Evolutionary conservation across 2,888 invertebrate genomes (phyloP).

Genomic region (Archips xylosteana): DNA sequence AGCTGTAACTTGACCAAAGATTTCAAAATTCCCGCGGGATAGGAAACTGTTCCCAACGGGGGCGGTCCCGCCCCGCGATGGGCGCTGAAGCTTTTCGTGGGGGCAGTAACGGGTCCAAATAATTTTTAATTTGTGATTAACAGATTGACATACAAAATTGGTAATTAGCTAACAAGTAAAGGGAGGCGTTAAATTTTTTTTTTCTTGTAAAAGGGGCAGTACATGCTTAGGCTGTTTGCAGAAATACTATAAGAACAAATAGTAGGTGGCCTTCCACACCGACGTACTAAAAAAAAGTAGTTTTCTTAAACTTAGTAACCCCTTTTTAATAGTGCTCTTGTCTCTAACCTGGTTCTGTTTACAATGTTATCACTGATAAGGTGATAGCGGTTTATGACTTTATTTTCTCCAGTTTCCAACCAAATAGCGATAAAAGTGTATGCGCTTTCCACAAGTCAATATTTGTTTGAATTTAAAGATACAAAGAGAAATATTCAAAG

Average conservation of each 20-base stretch:
- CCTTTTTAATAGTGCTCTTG: neutral
- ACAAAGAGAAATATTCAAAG: neutral
- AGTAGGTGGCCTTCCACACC: neutral
- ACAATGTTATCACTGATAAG: conserved; percentile 40
- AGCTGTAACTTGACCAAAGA: neutral
- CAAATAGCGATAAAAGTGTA: conserved; percentile 12
- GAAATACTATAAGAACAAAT: neutral
- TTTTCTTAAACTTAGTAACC: neutral
- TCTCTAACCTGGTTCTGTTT: conserved; percentile 31
- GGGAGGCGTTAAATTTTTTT: no score
- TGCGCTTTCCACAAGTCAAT: conserved; percentile 2
- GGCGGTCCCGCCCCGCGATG: no score
- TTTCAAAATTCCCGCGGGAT: no score
- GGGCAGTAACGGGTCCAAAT: no score
- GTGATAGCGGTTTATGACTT: conserved; percentile 19
- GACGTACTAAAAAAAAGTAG: neutral
- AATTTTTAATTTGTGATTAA: no score
- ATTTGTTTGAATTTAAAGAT: neutral
- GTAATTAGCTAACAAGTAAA: no score
- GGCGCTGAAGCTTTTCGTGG: no score
- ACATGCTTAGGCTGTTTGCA: no score
- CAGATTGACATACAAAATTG: no score
- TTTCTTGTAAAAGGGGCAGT: no score
- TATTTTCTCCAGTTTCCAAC: conserved; percentile 23
- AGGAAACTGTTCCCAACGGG: no score